These are phyloP conservation scores for Ageneiosus marmoratus DNA, from an alignment of 2,113 vertebrate genomes.

Conservation along the genomic window DNA sequence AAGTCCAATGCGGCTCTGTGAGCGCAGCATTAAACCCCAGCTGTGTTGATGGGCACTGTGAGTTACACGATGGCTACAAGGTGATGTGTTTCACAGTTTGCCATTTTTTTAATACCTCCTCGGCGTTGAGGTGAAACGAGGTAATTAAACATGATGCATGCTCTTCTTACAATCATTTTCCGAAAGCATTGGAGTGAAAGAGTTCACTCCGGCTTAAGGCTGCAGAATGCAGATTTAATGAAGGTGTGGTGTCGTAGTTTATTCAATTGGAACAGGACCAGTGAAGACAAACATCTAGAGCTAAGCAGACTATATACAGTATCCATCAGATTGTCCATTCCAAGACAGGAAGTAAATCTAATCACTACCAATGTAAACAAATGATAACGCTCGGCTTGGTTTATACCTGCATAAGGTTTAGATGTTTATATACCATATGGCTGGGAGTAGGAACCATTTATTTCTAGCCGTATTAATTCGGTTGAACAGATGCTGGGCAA, in stretches of 20 bases:
- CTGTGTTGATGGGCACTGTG: conserved; percentile 14
- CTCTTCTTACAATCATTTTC: background rate
- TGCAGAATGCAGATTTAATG: background rate
- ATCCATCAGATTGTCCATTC: background rate
- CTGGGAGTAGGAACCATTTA: background rate
- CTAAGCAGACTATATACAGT: background rate
- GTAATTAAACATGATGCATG: conserved; percentile 10
- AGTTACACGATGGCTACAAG: background rate
- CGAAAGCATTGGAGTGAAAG: background rate
- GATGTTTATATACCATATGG: background rate
- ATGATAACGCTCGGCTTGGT: background rate
- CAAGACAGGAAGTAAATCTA: background rate
- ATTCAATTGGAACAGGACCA: background rate
- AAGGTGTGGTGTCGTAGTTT: background rate
- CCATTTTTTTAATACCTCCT: background rate
- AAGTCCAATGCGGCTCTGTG: conserved; percentile 11
- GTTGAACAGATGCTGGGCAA: background rate
- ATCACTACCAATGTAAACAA: background rate
- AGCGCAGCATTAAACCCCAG: conserved; percentile 23
- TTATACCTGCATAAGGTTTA: background rate
- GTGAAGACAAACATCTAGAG: background rate
- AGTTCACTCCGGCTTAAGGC: background rate
- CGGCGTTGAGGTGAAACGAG: background rate
- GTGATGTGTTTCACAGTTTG: background rate
- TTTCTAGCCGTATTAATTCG: background rate